A percentile compares a stretch with the other conserved stretches of the same genome.
Conservation (phyloP, 2,888 invertebrate genomes). For the Leucozona laternaria region DNA sequence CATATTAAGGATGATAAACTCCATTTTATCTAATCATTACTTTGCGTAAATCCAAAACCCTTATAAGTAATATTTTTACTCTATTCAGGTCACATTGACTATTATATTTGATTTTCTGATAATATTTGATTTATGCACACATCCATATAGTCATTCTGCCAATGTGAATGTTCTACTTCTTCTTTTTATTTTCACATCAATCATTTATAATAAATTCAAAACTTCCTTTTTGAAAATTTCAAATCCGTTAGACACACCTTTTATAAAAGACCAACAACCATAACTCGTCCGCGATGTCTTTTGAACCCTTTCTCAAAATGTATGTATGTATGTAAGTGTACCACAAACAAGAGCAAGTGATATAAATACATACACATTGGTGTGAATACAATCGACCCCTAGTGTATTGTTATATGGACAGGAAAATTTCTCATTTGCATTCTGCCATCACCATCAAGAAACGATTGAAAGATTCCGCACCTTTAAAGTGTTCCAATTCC, state of each 20-base stretch:
- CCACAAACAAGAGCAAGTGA: slow-evolving; percentile 10
- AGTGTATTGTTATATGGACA: slow-evolving; percentile 43
- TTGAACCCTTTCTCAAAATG: background rate
- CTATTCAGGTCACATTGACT: background rate
- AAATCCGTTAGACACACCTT: slow-evolving; percentile 14
- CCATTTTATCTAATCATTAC: background rate
- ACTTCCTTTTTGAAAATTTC: background rate
- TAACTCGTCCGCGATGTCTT: slow-evolving; percentile 1
- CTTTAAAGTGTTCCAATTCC: slow-evolving; percentile 57
- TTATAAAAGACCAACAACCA: background rate
- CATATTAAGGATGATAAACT: no score
- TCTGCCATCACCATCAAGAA: background rate
- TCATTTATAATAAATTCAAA: slow-evolving; percentile 9
- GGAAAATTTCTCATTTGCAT: slow-evolving; percentile 57
- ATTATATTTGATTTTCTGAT: background rate
- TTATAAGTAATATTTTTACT: background rate
- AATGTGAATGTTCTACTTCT: slow-evolving; percentile 6
- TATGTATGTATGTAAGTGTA: no score
- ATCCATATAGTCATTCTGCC: background rate
- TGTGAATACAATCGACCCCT: slow-evolving; percentile 48
- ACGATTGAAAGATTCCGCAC: slow-evolving; percentile 7
- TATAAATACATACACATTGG: no score
- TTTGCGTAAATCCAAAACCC: background rate
- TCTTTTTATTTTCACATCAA: background rate
- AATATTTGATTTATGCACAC: background rate